Conservation (phyloP, 2,888 invertebrate genomes). For the Protonemura montana region DNA sequence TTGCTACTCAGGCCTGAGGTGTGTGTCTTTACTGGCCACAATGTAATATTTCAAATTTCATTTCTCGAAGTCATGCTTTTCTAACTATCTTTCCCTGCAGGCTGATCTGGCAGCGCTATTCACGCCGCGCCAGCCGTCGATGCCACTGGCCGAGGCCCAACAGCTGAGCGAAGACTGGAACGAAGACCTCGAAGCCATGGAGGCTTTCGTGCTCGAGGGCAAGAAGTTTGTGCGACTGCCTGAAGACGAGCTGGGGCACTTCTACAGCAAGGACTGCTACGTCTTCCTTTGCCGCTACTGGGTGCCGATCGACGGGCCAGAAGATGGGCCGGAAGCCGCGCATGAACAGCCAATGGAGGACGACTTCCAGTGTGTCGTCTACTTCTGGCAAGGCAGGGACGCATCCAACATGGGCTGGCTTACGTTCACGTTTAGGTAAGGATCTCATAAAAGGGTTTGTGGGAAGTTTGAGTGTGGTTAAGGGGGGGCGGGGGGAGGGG, state of each 20-base stretch:
- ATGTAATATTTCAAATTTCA: too few relatives aligned
- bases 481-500: too few relatives aligned
- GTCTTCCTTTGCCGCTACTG: conserved; percentile 98
- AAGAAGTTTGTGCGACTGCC: conserved; percentile 97
- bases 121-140: conserved; percentile 90
- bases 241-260: conserved; percentile 90
- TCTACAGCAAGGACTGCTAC: conserved; percentile 95
- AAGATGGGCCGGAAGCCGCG: conserved; percentile 59
- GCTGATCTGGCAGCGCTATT: conserved; percentile 95
- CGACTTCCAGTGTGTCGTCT: conserved; percentile 94
- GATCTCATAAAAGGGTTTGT: too few relatives aligned
- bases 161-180: conserved; percentile 96
- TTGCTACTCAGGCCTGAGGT: too few relatives aligned
- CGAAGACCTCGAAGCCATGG: conserved; percentile 97
- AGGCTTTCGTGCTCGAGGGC: conserved; percentile 95
- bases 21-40: too few relatives aligned
- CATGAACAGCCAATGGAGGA: conserved; percentile 62
- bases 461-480: too few relatives aligned
- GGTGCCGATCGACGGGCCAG: conserved; percentile 72
- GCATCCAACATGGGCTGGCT: conserved; percentile 99
- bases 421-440: conserved; percentile 92
- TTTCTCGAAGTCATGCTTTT: background rate
- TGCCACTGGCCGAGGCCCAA: conserved; percentile 83
- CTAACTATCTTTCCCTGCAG: conserved; percentile 56
- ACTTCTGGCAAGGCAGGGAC: conserved; percentile 99